Conservation (phyloP, 2,113 vertebrate genomes). For the Pogona vitticeps region DNA sequence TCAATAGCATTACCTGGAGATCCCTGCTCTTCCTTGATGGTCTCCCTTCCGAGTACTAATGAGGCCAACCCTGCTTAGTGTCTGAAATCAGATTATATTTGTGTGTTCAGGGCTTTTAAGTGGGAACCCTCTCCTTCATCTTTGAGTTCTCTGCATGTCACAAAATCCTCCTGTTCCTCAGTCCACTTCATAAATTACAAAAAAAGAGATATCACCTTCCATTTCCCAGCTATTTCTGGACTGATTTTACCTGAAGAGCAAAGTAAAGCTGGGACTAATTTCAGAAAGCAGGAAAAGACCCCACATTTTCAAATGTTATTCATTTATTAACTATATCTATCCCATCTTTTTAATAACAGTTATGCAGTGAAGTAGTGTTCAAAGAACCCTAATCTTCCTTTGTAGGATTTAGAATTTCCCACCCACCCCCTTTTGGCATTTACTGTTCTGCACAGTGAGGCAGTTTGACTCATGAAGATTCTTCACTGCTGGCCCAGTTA, state of each 20-base stretch:
- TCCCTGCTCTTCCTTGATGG: too few species aligned
- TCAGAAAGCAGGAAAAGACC: background rate
- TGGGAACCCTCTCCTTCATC: background rate
- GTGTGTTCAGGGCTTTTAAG: too few species aligned
- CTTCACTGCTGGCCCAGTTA: conserved; percentile 23
- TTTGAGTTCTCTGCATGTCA: background rate
- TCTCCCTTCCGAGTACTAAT: too few species aligned
- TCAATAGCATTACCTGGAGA: too few species aligned
- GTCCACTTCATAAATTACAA: background rate
- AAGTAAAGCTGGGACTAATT: background rate
- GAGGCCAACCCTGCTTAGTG: too few species aligned
- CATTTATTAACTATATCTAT: background rate
- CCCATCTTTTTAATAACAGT: too few species aligned
- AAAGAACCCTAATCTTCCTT: too few species aligned
- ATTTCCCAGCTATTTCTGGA: background rate
- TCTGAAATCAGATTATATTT: too few species aligned
- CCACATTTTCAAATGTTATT: background rate
- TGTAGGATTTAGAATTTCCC: too few species aligned
- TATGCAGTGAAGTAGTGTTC: too few species aligned
- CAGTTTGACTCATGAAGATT: background rate
- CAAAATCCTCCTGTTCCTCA: background rate
- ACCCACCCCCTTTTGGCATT: background rate
- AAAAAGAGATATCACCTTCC: background rate
- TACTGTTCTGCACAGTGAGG: conserved; percentile 9
- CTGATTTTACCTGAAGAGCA: background rate